Evolutionary conservation across 1,140 invertebrate species (phyloP), one percentile per base, ranked within the genome.

Genomic region (Pseudomyrmex pallidus): DNA sequence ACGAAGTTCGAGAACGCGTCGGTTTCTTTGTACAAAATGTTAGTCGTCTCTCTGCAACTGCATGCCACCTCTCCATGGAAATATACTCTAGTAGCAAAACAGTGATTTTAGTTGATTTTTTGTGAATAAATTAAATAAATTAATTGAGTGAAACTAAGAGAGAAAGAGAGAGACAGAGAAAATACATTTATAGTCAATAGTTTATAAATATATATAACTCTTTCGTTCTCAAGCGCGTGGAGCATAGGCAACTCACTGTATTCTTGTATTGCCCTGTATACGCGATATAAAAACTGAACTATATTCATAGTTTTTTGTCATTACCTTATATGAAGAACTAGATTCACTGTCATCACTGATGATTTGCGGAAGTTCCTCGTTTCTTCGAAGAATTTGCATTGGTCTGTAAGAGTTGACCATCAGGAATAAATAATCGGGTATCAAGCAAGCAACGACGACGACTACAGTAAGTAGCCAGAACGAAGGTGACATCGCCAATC

Each of bases 391-490:
- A 44, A 92, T 62, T 46, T 72, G 86, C 1, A 20, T 7, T 0
- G 90, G 86, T 72, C 85, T 90, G 10, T 90, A 87, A 0, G 74
- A 83, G 1, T 91, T 85, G 66, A 91, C 92, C 12, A 92, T 89
- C n/a, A 88, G 74, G 44, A 94, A 77, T 59, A 95, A 85, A 72
- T 94, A 94, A 87, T 97, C 96, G 0, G 97, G 97, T 17, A 96
- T 85, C 1, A 97, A 93, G 17, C 95, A 94, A 2, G 95, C 91
- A 0, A 96, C 90, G 0, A 95, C 82, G 0, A 96, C 89, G 0
- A 97, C 2, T 0, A 96, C 4, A 1, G 96, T 95, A 4, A 95
- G 86, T 9, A 97, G 87, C 96, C 96, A 96, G 80, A 97, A 96
- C 0, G 95, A 89, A 0, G 95, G 91, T 1, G 96, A 96, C 1